phyloP scores from a whole-genome alignment of 2,888 invertebrate genomes.

The Xylota sylvarum region DNA sequence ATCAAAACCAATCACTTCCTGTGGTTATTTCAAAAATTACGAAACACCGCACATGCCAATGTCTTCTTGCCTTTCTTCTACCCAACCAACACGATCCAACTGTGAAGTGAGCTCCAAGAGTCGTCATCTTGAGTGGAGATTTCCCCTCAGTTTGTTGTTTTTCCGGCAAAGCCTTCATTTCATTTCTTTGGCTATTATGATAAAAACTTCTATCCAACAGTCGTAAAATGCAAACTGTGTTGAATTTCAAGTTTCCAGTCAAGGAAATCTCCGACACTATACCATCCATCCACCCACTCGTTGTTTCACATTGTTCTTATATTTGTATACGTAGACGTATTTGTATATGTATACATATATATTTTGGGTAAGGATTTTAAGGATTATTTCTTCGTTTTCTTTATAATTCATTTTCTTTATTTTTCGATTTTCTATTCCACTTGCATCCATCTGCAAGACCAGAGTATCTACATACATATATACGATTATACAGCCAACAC shows the following conservation, averaged over 20 bases:
- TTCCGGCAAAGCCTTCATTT: slow-evolving; percentile 43
- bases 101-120: slow-evolving; percentile 43
- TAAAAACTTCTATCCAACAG: slow-evolving; percentile 65
- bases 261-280: slow-evolving; percentile 17
- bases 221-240: slow-evolving; percentile 75
- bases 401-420: slow-evolving; percentile 67
- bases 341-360: neutral
- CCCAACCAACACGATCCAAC: neutral
- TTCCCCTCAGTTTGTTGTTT: slow-evolving; percentile 54
- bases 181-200: slow-evolving; percentile 63
- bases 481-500: slow-evolving; percentile 17
- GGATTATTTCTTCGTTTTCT: slow-evolving; percentile 68
- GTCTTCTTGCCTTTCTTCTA: slow-evolving; percentile 6
- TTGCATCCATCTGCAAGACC: slow-evolving; percentile 36
- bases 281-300: slow-evolving; percentile 20
- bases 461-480: neutral
- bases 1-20: slow-evolving; percentile 58
- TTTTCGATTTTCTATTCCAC: slow-evolving; percentile 50
- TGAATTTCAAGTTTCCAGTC: slow-evolving; percentile 67
- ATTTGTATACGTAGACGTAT: slow-evolving; percentile 3
- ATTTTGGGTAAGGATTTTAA: slow-evolving; percentile 51
- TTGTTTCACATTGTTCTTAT: slow-evolving; percentile 23
- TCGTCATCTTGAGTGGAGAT: slow-evolving; percentile 60
- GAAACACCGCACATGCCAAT: slow-evolving; percentile 41
- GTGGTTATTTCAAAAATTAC: slow-evolving; percentile 46